These are phyloP conservation scores for Phrixothrix hirtus DNA, from an alignment of 2,888 invertebrate species.

Conservation along the genomic window DNA sequence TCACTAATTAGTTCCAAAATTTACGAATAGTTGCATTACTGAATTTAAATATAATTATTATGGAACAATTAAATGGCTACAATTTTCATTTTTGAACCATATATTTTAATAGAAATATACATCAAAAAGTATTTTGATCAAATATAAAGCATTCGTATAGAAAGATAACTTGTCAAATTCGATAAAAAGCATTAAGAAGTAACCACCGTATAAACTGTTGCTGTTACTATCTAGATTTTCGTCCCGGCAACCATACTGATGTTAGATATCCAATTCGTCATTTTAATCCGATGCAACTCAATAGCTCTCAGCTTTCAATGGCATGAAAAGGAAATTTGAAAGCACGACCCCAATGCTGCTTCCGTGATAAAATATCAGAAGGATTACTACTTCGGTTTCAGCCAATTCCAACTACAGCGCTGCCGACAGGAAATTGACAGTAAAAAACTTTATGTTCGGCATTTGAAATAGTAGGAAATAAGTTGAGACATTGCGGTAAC, in stretches of 20 bases:
- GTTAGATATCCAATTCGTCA: slow-evolving; percentile 37
- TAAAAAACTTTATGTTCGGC: slow-evolving; percentile 28
- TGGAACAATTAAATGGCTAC: no score
- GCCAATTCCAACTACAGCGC: slow-evolving; percentile 27
- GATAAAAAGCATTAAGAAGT: no score
- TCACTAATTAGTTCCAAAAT: no score
- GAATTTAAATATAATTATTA: no score
- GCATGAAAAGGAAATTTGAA: slow-evolving; percentile 38
- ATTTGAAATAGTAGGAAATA: slow-evolving; percentile 22
- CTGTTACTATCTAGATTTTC: no score
- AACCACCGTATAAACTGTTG: no score
- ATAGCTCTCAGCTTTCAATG: slow-evolving; percentile 26
- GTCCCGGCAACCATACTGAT: slow-evolving; percentile 26
- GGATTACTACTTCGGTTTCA: slow-evolving; percentile 35
- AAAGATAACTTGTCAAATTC: no score
- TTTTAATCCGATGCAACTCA: slow-evolving; percentile 34
- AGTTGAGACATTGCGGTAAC: slow-evolving; percentile 16
- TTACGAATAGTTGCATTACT: no score
- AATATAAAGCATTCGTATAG: no score
- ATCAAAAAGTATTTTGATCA: no score
- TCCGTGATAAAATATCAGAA: slow-evolving; percentile 37
- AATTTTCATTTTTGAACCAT: no score
- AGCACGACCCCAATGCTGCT: slow-evolving; percentile 34
- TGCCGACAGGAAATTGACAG: slow-evolving; percentile 35
- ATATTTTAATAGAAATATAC: no score